Evolutionary conservation across 1,140 invertebrate genomes (phyloP), one percentile per base, ranked within the genome.

Genomic region (Bombus affinis): DNA sequence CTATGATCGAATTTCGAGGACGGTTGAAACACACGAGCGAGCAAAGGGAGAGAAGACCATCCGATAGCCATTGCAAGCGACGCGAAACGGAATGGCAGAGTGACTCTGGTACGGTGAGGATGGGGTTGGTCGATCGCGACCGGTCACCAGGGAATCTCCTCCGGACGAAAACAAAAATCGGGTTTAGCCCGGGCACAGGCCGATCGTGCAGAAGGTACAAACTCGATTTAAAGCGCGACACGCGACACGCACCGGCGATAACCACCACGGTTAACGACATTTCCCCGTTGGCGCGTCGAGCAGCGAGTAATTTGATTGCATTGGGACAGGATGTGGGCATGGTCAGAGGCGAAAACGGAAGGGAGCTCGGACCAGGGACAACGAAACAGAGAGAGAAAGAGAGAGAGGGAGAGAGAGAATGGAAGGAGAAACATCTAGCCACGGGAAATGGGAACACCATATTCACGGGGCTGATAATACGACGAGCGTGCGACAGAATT

Each of bases 191-290:
- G 78, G 85, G 47, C 79, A 62, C 84, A 62, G 73, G 70, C 76
- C 84, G 88, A 84, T 81, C 80, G 68, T 78, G 79, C 86, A 83
- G 89, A 92, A 93, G 91, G 91, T 90, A 92, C 88, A 93, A 94
- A 94, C 90, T 94, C 93, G 92, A 94, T 94, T 94, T 94, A 93
- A 92, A 94, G 84, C 91, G 90, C 89, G 93, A 92, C 93, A 92
- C 93, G 90, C 93, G 93, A 92, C 93, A 94, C 93, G 94, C 93
- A 94, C 89, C 84, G 90, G 77, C 92, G 92, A 93, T 94, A 94
- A 94, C 93, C 91, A 89, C 87, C 92, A 92, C 86, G 92, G 93
- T 93, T 94, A 94, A 94, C 93, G 93, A 94, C 93, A 93, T 94
- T 94, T 94, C 91, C 92, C 89, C 91, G 92, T 94, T 94, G 93